Percentiles rank a stretch among this genome's conserved stretches.
Conservation (phyloP, 2,797 vertebrate species). For the Melanotaenia trifasciata region DNA sequence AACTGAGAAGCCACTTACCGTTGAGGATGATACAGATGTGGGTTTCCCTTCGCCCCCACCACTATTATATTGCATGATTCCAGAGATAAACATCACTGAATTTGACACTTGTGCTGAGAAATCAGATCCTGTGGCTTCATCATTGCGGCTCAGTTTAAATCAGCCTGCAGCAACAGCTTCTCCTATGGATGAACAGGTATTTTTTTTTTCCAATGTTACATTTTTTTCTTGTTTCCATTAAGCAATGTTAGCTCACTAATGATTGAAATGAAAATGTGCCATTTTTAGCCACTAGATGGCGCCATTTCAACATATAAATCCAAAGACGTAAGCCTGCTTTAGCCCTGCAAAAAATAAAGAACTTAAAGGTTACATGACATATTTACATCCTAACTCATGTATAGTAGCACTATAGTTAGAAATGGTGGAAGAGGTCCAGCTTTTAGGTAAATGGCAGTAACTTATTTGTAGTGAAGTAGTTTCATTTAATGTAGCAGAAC, state of each 20-base stretch:
- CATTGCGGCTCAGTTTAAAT: background rate
- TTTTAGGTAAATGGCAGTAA: background rate
- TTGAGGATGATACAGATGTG: background rate
- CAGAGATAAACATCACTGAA: constrained; percentile 32
- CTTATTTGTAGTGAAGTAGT: background rate
- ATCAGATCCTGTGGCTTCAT: background rate
- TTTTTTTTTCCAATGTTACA: background rate
- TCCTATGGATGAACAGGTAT: constrained; percentile 55
- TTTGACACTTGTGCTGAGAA: constrained; percentile 11
- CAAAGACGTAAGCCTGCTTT: background rate
- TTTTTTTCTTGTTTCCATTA: no score
- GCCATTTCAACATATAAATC: constrained; percentile 1
- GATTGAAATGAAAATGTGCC: background rate
- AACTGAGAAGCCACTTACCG: background rate
- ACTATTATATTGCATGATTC: constrained; percentile 51
- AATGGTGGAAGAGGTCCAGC: background rate
- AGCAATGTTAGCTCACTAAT: background rate
- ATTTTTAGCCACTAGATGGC: constrained; percentile 51
- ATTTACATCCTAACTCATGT: background rate
- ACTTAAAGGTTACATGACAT: background rate
- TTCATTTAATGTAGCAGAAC: background rate
- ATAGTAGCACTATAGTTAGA: background rate
- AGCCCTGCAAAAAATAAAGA: background rate
- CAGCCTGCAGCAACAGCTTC: background rate
- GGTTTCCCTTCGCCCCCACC: constrained; percentile 50